Evolutionary conservation across 2,888 invertebrate genomes (phyloP).

Genomic region (Epicampocera succincta): DNA sequence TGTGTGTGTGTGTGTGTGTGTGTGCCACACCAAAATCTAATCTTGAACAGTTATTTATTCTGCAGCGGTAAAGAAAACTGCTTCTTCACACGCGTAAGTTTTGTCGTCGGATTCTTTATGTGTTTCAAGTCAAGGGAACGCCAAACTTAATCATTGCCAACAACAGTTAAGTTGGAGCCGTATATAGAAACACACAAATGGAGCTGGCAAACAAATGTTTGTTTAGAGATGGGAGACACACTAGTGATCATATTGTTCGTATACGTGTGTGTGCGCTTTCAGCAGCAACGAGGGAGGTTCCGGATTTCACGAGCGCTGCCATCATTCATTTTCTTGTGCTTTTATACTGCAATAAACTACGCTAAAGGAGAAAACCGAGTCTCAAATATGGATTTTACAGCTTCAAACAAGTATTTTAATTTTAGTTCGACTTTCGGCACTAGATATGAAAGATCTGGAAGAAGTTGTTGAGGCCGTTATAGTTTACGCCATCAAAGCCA

Average conservation of each 20-base stretch:
- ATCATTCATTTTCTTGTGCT: too few species aligned
- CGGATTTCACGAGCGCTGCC: not conserved
- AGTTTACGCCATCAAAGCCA: too few species aligned
- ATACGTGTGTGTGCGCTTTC: not conserved
- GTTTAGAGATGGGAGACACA: conserved; percentile 25
- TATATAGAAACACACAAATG: conserved; percentile 36
- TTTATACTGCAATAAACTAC: too few species aligned
- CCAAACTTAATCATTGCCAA: conserved; percentile 53
- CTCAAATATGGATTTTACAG: too few species aligned
- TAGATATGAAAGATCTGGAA: too few species aligned
- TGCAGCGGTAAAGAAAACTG: conserved; percentile 45
- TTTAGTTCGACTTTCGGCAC: too few species aligned
- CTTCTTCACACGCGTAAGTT: conserved; percentile 62
- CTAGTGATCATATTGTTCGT: not conserved
- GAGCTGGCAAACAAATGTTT: conserved; percentile 6
- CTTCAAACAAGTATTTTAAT: too few species aligned
- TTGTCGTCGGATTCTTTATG: conserved; percentile 49
- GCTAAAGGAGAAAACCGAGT: too few species aligned
- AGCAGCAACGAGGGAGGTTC: not conserved
- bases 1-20: too few species aligned
- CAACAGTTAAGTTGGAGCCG: conserved; percentile 52
- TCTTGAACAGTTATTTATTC: conserved; percentile 62
- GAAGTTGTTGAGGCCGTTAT: too few species aligned
- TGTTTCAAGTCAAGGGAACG: conserved; percentile 56
- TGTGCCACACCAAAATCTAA: conserved; percentile 19